These are phyloP conservation scores for Leptocoma aspasia DNA, from an alignment of 2,113 vertebrate genomes.

Conservation along the genomic window DNA sequence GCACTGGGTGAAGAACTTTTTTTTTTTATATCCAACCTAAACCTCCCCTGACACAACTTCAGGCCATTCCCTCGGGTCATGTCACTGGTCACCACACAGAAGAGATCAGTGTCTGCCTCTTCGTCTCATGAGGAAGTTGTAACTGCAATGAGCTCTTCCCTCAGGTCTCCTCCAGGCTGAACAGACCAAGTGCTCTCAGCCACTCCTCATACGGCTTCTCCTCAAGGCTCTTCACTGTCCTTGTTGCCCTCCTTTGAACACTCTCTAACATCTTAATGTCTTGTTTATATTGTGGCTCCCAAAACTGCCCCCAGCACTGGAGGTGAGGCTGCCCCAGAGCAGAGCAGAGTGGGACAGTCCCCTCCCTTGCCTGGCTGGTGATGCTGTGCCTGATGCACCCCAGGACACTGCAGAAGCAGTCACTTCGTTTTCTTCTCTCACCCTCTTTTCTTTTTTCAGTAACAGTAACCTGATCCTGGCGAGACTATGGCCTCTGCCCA, in stretches of 20 bases:
- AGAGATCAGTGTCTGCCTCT: neutral
- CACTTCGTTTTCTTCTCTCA: neutral
- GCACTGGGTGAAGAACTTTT: neutral
- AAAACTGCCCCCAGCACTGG: accelerated
- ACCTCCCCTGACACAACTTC: neutral
- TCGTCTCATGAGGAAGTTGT: accelerated
- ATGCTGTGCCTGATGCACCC: neutral
- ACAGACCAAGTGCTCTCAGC: neutral
- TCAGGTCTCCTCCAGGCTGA: neutral
- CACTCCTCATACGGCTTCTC: accelerated
- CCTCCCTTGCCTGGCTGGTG: accelerated
- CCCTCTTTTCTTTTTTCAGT: neutral
- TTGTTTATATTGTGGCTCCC: neutral
- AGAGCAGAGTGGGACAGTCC: neutral
- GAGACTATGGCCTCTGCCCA: neutral
- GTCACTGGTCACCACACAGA: too few relatives aligned
- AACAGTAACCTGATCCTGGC: neutral
- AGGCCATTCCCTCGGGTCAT: accelerated
- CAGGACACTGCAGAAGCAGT: neutral
- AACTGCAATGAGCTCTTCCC: accelerated
- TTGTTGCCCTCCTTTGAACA: accelerated
- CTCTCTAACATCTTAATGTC: accelerated
- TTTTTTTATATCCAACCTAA: neutral
- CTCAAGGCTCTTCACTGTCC: neutral
- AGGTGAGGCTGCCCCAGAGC: accelerated